A percentile compares a stretch with the other conserved stretches of the same genome.
Conservation (phyloP, 2,797 vertebrate genomes). For the Acridotheres tristis region DNA sequence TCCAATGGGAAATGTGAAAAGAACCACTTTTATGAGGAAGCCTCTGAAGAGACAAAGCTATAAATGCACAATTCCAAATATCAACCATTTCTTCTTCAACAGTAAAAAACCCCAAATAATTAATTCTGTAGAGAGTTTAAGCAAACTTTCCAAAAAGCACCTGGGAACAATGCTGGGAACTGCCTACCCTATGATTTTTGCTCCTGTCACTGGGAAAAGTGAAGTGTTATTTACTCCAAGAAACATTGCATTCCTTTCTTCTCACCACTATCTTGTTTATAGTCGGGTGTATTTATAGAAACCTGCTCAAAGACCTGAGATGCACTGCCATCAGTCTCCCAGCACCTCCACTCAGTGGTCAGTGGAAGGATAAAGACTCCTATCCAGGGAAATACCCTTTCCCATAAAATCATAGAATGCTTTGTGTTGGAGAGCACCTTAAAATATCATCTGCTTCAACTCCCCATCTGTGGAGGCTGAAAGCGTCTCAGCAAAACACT, state of each 20-base stretch:
- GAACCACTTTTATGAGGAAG: background rate
- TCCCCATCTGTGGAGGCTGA: too few relatives aligned
- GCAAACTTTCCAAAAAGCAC: constrained; percentile 11
- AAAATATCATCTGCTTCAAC: background rate
- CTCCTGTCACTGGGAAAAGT: background rate
- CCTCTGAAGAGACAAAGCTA: background rate
- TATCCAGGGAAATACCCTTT: background rate
- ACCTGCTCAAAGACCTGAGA: background rate
- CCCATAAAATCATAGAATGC: background rate
- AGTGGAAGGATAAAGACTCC: background rate
- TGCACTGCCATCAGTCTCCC: background rate
- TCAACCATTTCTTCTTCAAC: background rate
- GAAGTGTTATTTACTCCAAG: background rate
- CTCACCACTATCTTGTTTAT: background rate
- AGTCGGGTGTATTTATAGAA: background rate
- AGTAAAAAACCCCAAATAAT: background rate
- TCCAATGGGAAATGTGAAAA: background rate
- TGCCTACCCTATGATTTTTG: background rate
- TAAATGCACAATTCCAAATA: background rate
- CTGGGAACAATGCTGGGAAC: background rate
- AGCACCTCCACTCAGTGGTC: background rate
- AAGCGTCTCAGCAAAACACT: too few relatives aligned
- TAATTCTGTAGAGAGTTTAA: background rate
- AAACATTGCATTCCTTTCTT: background rate
- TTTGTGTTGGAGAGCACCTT: background rate